phyloP scores from a whole-genome alignment of 2,888 invertebrate genomes.

The Cryptus armator region DNA sequence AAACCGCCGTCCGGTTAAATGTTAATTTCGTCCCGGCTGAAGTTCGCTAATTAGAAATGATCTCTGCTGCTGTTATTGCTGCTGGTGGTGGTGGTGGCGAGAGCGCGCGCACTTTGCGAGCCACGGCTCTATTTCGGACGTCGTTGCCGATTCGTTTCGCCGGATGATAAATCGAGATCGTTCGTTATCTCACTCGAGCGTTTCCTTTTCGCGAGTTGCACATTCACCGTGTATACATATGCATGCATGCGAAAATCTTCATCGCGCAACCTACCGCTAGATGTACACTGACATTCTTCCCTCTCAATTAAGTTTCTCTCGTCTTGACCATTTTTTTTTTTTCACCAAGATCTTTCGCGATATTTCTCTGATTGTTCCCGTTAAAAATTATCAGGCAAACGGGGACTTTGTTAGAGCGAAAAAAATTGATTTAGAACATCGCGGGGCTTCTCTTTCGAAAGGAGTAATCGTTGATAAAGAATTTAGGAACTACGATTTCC shows the following conservation, averaged over 20 bases:
- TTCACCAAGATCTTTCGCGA: no score
- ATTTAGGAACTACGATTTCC: no score
- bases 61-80: slow-evolving; percentile 69
- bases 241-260: slow-evolving; percentile 7
- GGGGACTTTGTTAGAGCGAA: not conserved
- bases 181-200: slow-evolving; percentile 72
- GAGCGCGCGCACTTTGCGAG: slow-evolving; percentile 42
- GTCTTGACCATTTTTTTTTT: not conserved
- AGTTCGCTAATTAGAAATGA: slow-evolving; percentile 82
- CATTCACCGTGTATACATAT: slow-evolving; percentile 35
- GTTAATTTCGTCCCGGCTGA: slow-evolving; percentile 80
- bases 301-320: slow-evolving; percentile 1
- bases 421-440: not conserved
- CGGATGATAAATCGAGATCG: slow-evolving; percentile 76
- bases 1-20: slow-evolving; percentile 78
- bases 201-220: slow-evolving; percentile 62
- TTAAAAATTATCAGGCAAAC: not conserved
- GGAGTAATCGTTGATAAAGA: no score
- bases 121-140: slow-evolving; percentile 75
- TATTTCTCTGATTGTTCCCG: not conserved
- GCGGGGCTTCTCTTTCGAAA: not conserved
- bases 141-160: slow-evolving; percentile 72
- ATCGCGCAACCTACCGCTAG: not conserved
- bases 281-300: not conserved
- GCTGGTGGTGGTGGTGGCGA: slow-evolving; percentile 54